A percentile compares a stretch with the other conserved stretches of the same genome.
These are phyloP conservation scores for Scarus forsteni DNA, from an alignment of 2,797 vertebrate genomes.

Conservation along the genomic window DNA sequence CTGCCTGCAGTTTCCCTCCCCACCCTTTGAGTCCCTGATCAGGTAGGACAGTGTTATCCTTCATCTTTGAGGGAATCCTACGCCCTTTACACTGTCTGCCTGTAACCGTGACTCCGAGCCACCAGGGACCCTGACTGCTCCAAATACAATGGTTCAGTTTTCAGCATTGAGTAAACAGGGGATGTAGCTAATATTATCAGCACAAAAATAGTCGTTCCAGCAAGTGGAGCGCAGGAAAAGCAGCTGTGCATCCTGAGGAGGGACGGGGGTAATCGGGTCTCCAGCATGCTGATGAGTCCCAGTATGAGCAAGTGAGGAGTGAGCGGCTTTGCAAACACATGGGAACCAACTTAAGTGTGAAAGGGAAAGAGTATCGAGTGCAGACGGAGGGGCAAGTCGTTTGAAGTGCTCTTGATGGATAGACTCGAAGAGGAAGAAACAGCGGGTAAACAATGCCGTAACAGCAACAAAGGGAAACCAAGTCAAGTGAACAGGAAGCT, in stretches of 20 bases:
- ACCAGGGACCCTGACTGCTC: constrained; percentile 61
- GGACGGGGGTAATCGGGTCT: constrained; percentile 56
- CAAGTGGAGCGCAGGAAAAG: constrained; percentile 67
- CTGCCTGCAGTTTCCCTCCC: constrained; percentile 17
- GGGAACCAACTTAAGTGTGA: constrained; percentile 78
- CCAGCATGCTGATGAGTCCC: constrained; percentile 68
- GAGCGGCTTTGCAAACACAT: constrained; percentile 78
- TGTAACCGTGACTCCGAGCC: constrained; percentile 52
- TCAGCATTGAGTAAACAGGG: constrained; percentile 83
- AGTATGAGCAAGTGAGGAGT: constrained; percentile 85
- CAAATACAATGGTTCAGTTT: constrained; percentile 77
- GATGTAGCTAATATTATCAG: constrained; percentile 83
- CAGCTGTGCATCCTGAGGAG: constrained; percentile 78
- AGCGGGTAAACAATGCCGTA: constrained; percentile 81
- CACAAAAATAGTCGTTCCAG: constrained; percentile 83
- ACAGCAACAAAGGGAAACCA: constrained; percentile 81
- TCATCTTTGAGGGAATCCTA: constrained; percentile 66
- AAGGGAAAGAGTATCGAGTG: constrained; percentile 64
- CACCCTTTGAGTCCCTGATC: neutral
- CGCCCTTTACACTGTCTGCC: constrained; percentile 36
- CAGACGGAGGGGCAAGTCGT: constrained; percentile 51
- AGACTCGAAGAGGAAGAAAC: constrained; percentile 77
- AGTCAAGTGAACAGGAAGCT: constrained; percentile 85
- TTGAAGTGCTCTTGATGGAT: constrained; percentile 73
- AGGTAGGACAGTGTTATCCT: constrained; percentile 27